A percentile compares a stretch with the other conserved stretches of the same genome.
phyloP scores from a whole-genome alignment of 1,140 invertebrate genomes.

The Chironomus striatipennis region DNA sequence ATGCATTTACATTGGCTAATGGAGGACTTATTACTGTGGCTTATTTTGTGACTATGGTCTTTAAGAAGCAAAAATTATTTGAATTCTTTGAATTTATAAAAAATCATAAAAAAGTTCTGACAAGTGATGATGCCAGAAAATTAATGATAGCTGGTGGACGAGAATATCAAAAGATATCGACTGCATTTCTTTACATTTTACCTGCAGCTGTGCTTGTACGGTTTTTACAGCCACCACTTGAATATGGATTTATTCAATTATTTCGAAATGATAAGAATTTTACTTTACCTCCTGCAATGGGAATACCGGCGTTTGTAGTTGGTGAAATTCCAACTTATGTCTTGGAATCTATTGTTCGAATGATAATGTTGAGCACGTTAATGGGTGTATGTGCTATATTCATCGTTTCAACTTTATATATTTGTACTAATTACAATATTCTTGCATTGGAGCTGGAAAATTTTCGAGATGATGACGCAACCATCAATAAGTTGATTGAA shows the following conservation, averaged over 20 bases:
- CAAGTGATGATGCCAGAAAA: not conserved
- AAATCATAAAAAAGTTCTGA: not conserved
- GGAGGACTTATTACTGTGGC: not conserved
- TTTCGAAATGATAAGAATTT: not conserved
- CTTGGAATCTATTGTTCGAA: not conserved
- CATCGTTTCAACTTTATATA: not conserved
- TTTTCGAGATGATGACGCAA: not conserved
- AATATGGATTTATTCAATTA: not conserved
- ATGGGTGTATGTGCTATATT: not conserved
- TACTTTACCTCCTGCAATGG: conserved; percentile 1
- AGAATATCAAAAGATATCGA: not conserved
- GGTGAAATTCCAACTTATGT: not conserved
- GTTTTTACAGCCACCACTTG: not conserved
- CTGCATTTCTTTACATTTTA: not conserved
- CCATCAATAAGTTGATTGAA: not conserved
- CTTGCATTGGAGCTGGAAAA: not conserved
- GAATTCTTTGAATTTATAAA: not conserved
- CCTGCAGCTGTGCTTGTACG: not conserved
- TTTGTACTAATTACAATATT: not conserved
- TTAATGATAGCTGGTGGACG: not conserved
- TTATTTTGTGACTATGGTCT: not conserved
- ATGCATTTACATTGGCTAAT: not conserved
- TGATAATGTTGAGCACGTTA: not conserved
- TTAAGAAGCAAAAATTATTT: not conserved
- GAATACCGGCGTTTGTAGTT: not conserved